Base-by-base conservation (phyloP, 2,888 invertebrate genomes). In the Nineta flava region DNA sequence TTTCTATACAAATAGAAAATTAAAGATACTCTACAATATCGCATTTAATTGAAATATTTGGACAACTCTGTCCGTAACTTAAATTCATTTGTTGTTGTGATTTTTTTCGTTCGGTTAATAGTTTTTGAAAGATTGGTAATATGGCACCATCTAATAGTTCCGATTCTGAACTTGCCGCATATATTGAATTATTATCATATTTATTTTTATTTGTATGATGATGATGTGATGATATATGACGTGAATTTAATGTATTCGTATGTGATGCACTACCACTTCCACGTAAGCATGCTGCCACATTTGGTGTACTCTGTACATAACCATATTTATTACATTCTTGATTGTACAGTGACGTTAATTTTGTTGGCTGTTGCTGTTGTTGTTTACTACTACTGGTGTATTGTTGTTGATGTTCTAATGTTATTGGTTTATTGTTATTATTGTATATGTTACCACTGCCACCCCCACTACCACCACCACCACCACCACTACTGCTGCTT, bases 1-100 rank as follows among this genome's bases (percentile, higher is more conserved):
- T n/a, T n/a, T n/a, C n/a, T n/a, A n/a, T 5, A 3, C 26, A 26
- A 4, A 26, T 6, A 26, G 7, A 26, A 26, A 26, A 55, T 75
- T 83, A 91, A 68, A 92, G 79, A 69, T 93, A 92, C 64, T 92
- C 92, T 59, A 92, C 92, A 61, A 93, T 92, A 73, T 92, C 92
- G 75, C 92, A 92, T 71, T 92, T 92, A 60, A 93, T 91, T 53
- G 91, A 90, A 71, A 91, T 91, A 73, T 91, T 91, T 26, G 92
- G 92, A 66, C 92, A 92, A 61, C 91, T 91, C 57, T 88, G 81
- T 50, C 90, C 87, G 56, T 81, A 83, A 31, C 77, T 77, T 34
- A 82, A 76, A 62, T 81, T 80, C 16, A 79, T 73, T 49, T 78
- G 74, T 48, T 79, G 77, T 5, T 78, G 77, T 56, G 70, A 71